Evolutionary conservation across 2,888 invertebrate species (phyloP).

Genomic region (Eristalinus aeneus): DNA sequence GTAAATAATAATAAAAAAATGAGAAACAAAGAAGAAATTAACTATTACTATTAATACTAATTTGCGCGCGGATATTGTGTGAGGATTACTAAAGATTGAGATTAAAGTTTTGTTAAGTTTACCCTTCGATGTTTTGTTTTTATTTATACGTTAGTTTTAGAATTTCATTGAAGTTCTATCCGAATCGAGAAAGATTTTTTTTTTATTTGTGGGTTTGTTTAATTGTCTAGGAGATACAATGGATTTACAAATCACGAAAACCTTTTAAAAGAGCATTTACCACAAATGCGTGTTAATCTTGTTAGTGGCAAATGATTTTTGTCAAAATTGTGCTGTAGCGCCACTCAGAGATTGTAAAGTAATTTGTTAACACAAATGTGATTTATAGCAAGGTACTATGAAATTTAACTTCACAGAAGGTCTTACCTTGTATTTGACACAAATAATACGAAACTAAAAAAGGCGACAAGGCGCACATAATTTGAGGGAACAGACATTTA

Average conservation of each 20-base stretch:
- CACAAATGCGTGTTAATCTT: neutral
- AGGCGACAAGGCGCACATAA: no score
- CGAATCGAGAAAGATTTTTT: neutral
- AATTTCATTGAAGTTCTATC: neutral
- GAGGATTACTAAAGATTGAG: conserved; percentile 34
- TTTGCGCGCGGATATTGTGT: conserved; percentile 60
- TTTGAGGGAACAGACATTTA: no score
- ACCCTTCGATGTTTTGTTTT: conserved; percentile 34
- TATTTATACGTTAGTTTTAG: conserved; percentile 9
- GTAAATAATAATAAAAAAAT: neutral
- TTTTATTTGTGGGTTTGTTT: neutral
- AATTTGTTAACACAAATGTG: no score
- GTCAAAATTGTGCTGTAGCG: neutral
- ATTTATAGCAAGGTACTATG: no score
- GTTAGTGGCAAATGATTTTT: neutral
- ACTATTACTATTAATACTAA: conserved; percentile 63
- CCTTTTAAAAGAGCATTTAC: neutral
- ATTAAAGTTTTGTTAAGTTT: conserved; percentile 28
- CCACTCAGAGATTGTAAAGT: no score
- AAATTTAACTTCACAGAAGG: no score
- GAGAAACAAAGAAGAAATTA: conserved; percentile 25
- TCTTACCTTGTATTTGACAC: no score
- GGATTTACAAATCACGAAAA: neutral
- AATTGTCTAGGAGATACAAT: no score
- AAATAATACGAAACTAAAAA: no score